phyloP scores from a whole-genome alignment of 2,113 vertebrate species.

The Glaucidium brasilianum region DNA sequence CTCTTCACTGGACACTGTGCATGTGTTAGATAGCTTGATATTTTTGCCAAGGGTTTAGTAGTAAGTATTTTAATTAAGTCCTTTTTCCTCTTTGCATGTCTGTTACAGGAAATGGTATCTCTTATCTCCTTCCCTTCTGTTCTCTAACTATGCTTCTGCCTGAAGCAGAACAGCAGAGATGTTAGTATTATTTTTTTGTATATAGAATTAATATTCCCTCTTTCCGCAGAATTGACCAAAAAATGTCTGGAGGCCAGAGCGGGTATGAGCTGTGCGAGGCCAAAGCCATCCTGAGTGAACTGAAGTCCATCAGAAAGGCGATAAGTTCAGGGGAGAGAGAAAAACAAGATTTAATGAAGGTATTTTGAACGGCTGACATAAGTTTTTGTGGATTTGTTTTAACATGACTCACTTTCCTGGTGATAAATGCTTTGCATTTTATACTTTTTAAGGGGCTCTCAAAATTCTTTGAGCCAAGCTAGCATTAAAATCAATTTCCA shows the following conservation, averaged over 20 bases:
- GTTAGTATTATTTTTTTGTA: not conserved
- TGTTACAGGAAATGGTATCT: not conserved
- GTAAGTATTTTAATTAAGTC: not conserved
- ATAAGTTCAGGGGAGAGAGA: slow-evolving; percentile 85
- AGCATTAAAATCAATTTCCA: not conserved
- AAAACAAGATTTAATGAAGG: slow-evolving; percentile 86
- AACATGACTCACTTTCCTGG: not conserved
- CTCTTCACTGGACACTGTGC: not conserved
- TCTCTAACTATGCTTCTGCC: not conserved
- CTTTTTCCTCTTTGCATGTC: not conserved
- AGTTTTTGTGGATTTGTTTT: not conserved
- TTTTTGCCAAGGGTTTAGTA: not conserved
- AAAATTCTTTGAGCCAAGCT: not conserved
- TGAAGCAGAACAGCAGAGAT: not conserved
- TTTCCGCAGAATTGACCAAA: slow-evolving; percentile 82
- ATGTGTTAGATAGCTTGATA: not conserved
- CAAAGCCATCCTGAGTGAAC: slow-evolving; percentile 82
- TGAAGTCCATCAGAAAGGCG: slow-evolving; percentile 82
- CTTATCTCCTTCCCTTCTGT: not conserved
- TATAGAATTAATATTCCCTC: not conserved
- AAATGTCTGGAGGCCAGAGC: slow-evolving; percentile 83
- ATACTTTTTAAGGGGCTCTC: not conserved
- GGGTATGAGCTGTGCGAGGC: slow-evolving; percentile 83
- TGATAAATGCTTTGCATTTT: not conserved
- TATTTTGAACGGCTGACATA: not conserved